Conservation (phyloP, 2,797 vertebrate species). For the Gila robusta region DNA sequence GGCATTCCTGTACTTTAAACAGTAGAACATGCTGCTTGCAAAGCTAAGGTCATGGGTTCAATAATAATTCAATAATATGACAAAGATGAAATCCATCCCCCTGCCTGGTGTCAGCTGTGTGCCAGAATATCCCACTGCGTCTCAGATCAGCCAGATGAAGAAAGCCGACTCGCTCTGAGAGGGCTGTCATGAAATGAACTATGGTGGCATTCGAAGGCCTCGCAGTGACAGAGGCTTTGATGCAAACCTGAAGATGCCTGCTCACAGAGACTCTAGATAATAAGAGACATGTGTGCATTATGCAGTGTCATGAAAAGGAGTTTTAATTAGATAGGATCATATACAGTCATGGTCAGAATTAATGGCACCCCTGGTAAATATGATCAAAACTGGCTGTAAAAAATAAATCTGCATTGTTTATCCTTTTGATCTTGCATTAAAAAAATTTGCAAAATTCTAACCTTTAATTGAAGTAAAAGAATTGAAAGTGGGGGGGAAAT, state of each 20-base stretch:
- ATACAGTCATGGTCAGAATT: too few relatives aligned
- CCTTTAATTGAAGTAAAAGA: too few relatives aligned
- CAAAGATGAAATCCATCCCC: slow-evolving; percentile 68
- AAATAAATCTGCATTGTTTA: too few relatives aligned
- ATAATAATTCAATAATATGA: not conserved
- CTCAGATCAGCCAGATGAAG: slow-evolving; percentile 68
- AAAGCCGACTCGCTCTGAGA: slow-evolving; percentile 63
- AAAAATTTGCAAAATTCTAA: too few relatives aligned
- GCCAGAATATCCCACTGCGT: slow-evolving; percentile 63
- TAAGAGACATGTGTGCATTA: slow-evolving; percentile 15
- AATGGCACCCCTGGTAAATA: too few relatives aligned
- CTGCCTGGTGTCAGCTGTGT: slow-evolving; percentile 71
- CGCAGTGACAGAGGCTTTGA: not conserved
- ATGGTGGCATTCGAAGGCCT: slow-evolving; percentile 1
- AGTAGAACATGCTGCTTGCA: not conserved
- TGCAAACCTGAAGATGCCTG: slow-evolving; percentile 4
- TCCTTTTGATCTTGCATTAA: too few relatives aligned
- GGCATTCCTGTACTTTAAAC: not conserved
- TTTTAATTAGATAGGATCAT: slow-evolving; percentile 34
- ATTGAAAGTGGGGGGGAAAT: too few relatives aligned
- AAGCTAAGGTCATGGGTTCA: not conserved
- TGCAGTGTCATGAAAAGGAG: not conserved
- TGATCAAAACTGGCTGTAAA: too few relatives aligned
- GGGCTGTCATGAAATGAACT: slow-evolving; percentile 61
- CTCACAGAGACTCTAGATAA: slow-evolving; percentile 7